Conservation (phyloP, 2,113 vertebrate genomes). For the Mustelus asterias region DNA sequence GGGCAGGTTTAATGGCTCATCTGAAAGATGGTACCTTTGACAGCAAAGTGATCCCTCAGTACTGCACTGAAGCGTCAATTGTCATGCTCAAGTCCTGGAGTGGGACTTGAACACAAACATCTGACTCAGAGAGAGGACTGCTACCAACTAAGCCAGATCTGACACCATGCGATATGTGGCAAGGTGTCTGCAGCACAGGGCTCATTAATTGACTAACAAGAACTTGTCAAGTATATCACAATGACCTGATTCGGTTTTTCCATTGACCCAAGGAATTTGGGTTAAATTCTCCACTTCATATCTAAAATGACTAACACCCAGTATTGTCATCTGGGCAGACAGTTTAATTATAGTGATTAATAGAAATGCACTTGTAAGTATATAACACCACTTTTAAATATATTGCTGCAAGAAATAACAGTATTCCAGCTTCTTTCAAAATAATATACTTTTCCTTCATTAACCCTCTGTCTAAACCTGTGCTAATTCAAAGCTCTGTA, state of each 20-base stretch:
- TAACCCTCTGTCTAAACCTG: neutral
- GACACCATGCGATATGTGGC: no score
- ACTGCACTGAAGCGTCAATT: no score
- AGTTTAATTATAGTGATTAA: no score
- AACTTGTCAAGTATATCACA: neutral
- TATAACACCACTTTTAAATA: neutral
- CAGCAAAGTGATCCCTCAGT: no score
- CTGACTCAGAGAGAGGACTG: no score
- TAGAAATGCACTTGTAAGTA: neutral
- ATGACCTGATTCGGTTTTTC: neutral
- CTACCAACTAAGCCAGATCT: no score
- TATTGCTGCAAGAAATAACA: neutral
- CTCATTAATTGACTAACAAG: neutral
- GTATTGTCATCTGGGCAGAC: neutral
- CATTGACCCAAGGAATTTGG: neutral
- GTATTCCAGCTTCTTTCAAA: neutral
- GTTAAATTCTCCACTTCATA: neutral
- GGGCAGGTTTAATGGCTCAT: no score
- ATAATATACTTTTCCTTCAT: neutral
- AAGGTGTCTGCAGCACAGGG: neutral
- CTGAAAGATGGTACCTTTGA: no score
- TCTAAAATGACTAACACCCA: neutral
- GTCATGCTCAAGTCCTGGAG: no score
- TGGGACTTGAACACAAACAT: no score
- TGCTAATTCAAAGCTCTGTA: neutral